A percentile compares a stretch with the other conserved stretches of the same genome.
These are phyloP conservation scores for Chaetorhynchus papuensis DNA, from an alignment of 2,113 vertebrate genomes.

Conservation along the genomic window DNA sequence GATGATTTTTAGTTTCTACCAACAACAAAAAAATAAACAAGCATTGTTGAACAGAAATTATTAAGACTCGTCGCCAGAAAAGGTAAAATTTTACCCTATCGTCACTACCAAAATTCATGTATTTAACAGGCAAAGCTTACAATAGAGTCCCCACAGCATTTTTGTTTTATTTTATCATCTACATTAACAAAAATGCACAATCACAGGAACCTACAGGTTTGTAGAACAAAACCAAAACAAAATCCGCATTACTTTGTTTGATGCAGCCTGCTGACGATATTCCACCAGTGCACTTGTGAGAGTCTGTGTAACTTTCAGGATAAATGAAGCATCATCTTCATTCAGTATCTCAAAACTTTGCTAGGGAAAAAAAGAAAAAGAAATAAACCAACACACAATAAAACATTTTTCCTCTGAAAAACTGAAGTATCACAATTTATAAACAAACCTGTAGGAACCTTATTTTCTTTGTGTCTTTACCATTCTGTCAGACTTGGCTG, in stretches of 20 bases:
- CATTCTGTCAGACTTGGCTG: background rate
- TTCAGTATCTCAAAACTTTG: slow-evolving; percentile 57
- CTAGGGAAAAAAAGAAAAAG: background rate
- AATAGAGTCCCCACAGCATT: background rate
- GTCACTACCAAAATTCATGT: background rate
- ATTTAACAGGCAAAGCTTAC: background rate
- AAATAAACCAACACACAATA: background rate
- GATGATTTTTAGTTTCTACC: background rate
- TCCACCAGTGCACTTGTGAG: slow-evolving; percentile 48
- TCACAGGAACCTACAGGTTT: background rate
- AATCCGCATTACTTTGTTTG: slow-evolving; percentile 8
- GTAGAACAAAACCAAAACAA: background rate
- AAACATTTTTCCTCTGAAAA: background rate
- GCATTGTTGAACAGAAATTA: background rate
- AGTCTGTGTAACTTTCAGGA: slow-evolving; percentile 54
- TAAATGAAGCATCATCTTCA: slow-evolving; percentile 64
- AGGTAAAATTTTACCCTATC: background rate
- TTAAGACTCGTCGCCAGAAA: background rate
- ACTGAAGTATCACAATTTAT: background rate
- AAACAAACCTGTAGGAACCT: background rate
- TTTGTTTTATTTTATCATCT: background rate
- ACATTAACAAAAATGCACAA: background rate
- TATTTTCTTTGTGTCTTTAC: background rate
- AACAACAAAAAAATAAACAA: background rate
- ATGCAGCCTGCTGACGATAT: slow-evolving; percentile 31